Evolutionary conservation across 2,888 invertebrate genomes (phyloP).

Genomic region (Agonopterix arenella): DNA sequence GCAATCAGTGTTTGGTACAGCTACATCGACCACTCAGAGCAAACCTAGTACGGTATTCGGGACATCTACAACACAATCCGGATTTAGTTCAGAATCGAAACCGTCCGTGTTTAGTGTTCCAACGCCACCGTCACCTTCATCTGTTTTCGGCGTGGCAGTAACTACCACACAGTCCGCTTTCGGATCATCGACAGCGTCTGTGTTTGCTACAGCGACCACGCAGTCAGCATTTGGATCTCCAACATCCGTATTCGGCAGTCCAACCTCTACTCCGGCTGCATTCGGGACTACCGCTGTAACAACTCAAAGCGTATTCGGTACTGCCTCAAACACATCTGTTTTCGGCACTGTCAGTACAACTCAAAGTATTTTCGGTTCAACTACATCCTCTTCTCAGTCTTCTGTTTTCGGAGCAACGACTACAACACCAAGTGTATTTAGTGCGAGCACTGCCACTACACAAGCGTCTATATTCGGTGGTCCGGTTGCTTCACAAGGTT

Average conservation of each 20-base stretch:
- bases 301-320: slow-evolving; percentile 12
- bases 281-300: slow-evolving; percentile 9
- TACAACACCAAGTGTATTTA: slow-evolving; percentile 22
- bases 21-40: slow-evolving; percentile 10
- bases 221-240: slow-evolving; percentile 1
- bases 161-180: slow-evolving; percentile 12
- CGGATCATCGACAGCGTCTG: slow-evolving; percentile 7
- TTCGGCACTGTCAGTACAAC: slow-evolving; percentile 19
- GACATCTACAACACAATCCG: slow-evolving; percentile 19
- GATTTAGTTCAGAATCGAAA: slow-evolving; percentile 17
- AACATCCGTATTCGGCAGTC: slow-evolving; percentile 15
- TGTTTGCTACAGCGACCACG: slow-evolving; percentile 14
- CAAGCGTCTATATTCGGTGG: slow-evolving; percentile 14
- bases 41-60: slow-evolving; percentile 17
- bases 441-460: slow-evolving; percentile 15
- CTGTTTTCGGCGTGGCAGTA: slow-evolving; percentile 20
- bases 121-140: slow-evolving; percentile 22
- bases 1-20: slow-evolving; percentile 11
- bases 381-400: slow-evolving; percentile 23
- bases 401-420: slow-evolving; percentile 27
- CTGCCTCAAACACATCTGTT: slow-evolving; percentile 14
- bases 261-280: slow-evolving; percentile 5
- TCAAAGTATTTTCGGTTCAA: slow-evolving; percentile 25
- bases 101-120: slow-evolving; percentile 25
- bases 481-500: slow-evolving; percentile 18